Evolutionary conservation across 2,797 vertebrate species (phyloP).

Genomic region (Sciurus vulgaris): DNA sequence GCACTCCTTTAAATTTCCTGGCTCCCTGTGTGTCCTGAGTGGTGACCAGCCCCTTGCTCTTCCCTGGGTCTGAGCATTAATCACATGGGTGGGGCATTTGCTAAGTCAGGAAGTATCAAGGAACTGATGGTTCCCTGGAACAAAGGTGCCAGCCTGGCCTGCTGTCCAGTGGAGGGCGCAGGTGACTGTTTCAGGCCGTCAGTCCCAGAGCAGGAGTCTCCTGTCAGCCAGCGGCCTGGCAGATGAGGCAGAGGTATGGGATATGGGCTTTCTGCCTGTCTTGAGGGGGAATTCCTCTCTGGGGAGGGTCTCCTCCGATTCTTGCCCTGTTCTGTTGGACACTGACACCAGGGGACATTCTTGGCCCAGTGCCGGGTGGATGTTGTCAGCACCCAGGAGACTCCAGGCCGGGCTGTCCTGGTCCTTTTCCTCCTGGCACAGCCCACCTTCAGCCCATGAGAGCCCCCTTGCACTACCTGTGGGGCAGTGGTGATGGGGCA

Average conservation of each 20-base stretch:
- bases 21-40: background rate
- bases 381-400: background rate
- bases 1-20: background rate
- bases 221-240: background rate
- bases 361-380: background rate
- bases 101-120: background rate
- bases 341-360: background rate
- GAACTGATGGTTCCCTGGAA: background rate
- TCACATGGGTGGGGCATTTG: background rate
- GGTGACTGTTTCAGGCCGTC: background rate
- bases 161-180: background rate
- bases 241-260: too few relatives aligned
- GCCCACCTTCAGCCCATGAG: too few relatives aligned
- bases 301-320: background rate
- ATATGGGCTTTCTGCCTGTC: background rate
- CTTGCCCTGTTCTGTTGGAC: too few relatives aligned
- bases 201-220: fast-evolving
- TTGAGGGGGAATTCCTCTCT: background rate
- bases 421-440: background rate
- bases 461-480: too few relatives aligned
- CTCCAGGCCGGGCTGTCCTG: background rate
- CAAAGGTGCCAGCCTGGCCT: background rate
- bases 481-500: too few relatives aligned
- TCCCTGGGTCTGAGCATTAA: background rate
- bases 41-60: background rate